phyloP scores from a whole-genome alignment of 2,888 invertebrate species.

The Hemistola chrysoprasaria region DNA sequence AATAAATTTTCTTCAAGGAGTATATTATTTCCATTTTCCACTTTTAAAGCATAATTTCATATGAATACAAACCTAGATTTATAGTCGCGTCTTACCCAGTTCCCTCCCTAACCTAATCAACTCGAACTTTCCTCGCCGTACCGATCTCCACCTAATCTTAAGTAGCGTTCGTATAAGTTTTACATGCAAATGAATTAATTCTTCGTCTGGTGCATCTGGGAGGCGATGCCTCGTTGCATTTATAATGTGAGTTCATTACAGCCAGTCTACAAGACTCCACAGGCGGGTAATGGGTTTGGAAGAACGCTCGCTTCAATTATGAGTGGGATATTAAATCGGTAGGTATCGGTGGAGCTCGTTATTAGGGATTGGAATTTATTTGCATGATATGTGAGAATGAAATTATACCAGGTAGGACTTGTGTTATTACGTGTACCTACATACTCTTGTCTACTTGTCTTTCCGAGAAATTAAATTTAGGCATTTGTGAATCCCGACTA shows the following conservation, averaged over 20 bases:
- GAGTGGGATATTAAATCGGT: conserved; percentile 71
- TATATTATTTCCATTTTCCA: too few relatives aligned
- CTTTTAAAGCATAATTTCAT: too few relatives aligned
- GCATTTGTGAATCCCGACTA: too few relatives aligned
- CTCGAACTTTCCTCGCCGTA: conserved; percentile 14
- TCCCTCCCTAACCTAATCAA: conserved; percentile 17
- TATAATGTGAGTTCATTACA: conserved; percentile 80
- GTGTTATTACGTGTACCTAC: too few relatives aligned
- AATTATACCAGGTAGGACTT: conserved; percentile 15
- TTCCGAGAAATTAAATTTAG: too few relatives aligned
- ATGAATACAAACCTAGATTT: too few relatives aligned
- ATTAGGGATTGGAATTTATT: conserved; percentile 20
- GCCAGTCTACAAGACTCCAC: conserved; percentile 50
- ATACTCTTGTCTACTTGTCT: too few relatives aligned
- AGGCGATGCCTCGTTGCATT: conserved; percentile 78
- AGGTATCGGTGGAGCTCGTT: conserved; percentile 45
- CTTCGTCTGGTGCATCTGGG: conserved; percentile 71
- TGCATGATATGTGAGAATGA: conserved; percentile 12
- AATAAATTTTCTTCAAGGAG: too few relatives aligned
- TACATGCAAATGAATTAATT: conserved; percentile 82
- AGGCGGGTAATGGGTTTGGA: conserved; percentile 70
- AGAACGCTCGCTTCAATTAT: conserved; percentile 78
- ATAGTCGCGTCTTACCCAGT: conserved; percentile 7
- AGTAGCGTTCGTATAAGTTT: conserved; percentile 66
- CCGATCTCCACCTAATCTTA: conserved; percentile 50